These are phyloP conservation scores for Ariolimax columbianus DNA, from an alignment of 2,888 invertebrate species.

Conservation along the genomic window DNA sequence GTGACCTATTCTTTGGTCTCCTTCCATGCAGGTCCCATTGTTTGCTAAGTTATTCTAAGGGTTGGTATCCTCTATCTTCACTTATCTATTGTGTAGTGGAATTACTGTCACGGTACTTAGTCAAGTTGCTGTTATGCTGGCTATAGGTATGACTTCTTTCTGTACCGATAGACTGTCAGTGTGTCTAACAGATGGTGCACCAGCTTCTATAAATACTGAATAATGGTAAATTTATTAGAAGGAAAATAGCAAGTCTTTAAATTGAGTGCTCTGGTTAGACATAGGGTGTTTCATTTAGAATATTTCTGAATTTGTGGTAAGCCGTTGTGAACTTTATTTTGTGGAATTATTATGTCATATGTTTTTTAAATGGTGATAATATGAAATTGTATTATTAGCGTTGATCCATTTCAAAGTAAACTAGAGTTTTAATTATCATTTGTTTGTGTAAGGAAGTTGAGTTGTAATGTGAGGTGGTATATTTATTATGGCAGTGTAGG, in stretches of 20 bases:
- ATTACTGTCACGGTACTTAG: background rate
- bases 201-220: background rate
- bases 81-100: background rate
- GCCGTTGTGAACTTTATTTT: background rate
- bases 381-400: background rate
- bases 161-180: background rate
- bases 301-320: no score
- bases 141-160: background rate
- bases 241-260: background rate
- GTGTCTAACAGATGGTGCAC: background rate
- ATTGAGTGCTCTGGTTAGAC: no score
- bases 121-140: background rate
- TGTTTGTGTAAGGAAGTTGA: background rate
- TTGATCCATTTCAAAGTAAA: background rate
- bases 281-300: no score
- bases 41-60: background rate
- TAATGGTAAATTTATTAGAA: background rate
- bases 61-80: background rate
- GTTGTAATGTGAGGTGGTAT: background rate
- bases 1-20: background rate
- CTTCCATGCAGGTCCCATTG: background rate
- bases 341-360: background rate
- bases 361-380: background rate
- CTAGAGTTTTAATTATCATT: conserved; percentile 12
- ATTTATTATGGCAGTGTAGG: conserved; percentile 12